phyloP scores from a whole-genome alignment of 2,797 vertebrate species.

The Acipenser ruthenus region DNA sequence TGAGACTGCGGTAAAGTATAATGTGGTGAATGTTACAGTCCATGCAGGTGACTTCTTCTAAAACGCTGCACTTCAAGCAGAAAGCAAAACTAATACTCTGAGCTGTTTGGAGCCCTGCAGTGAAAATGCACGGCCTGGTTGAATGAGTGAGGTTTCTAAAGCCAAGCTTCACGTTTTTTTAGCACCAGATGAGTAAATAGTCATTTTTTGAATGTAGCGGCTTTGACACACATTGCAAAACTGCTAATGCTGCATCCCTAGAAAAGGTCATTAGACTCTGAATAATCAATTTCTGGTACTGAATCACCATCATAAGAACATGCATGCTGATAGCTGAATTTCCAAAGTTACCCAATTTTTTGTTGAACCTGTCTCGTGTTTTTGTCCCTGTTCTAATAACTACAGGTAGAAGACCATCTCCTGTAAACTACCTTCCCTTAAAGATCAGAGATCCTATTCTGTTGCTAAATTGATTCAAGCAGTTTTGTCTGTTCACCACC shows the following conservation, averaged over 20 bases:
- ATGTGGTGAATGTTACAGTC: constrained; percentile 27
- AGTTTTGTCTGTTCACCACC: no score
- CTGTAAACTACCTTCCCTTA: no score
- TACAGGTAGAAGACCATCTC: no score
- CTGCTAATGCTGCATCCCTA: neutral
- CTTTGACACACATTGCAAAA: neutral
- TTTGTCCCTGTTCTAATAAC: no score
- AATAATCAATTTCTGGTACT: neutral
- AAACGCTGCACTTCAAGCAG: constrained; percentile 8
- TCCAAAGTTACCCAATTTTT: no score
- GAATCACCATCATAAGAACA: neutral
- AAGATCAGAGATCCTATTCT: no score
- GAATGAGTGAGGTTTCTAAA: neutral
- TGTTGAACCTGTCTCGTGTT: no score
- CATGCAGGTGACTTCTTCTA: constrained; percentile 30
- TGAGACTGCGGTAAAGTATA: constrained; percentile 21
- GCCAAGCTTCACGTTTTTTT: neutral
- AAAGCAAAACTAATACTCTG: constrained; percentile 6
- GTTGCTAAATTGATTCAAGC: no score
- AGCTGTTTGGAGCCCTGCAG: neutral
- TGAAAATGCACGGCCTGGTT: neutral
- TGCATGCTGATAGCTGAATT: no score
- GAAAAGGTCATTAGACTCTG: neutral
- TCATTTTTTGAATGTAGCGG: neutral
- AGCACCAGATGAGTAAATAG: neutral